Evolutionary conservation across 2,888 invertebrate genomes (phyloP).

Genomic region (Caenorhabditis sp.): DNA sequence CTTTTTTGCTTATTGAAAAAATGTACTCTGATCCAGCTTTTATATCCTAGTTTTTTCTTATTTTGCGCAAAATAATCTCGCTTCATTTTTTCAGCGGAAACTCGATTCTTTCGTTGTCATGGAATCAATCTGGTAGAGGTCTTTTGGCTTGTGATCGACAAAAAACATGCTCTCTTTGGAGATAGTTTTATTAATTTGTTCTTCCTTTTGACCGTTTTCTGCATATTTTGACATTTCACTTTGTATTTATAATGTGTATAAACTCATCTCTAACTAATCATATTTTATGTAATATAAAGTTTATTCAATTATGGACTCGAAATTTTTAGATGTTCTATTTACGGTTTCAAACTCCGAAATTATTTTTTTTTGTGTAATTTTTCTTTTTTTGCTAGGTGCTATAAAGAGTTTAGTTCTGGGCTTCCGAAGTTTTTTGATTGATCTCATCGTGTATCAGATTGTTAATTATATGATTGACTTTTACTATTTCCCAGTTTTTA

Average conservation of each 20-base stretch:
- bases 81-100: constrained; percentile 26
- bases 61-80: not conserved
- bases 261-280: too few species aligned
- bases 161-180: constrained; percentile 57
- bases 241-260: not conserved
- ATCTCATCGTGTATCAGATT: too few species aligned
- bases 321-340: not conserved
- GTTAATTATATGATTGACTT: too few species aligned
- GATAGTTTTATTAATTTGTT: constrained; percentile 6
- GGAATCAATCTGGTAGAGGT: constrained; percentile 63
- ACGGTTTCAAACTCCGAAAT: not conserved
- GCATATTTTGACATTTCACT: not conserved
- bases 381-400: not conserved
- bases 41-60: not conserved
- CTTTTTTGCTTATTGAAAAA: too few species aligned
- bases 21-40: too few species aligned
- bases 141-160: constrained; percentile 60
- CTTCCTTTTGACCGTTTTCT: not conserved
- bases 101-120: constrained; percentile 61
- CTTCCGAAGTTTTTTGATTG: too few species aligned
- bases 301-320: not conserved
- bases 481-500: too few species aligned
- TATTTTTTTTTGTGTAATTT: not conserved
- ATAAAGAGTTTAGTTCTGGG: too few species aligned
- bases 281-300: too few species aligned